phyloP scores from a whole-genome alignment of 2,888 invertebrate species.

The Peribatodes rhomboidaria region DNA sequence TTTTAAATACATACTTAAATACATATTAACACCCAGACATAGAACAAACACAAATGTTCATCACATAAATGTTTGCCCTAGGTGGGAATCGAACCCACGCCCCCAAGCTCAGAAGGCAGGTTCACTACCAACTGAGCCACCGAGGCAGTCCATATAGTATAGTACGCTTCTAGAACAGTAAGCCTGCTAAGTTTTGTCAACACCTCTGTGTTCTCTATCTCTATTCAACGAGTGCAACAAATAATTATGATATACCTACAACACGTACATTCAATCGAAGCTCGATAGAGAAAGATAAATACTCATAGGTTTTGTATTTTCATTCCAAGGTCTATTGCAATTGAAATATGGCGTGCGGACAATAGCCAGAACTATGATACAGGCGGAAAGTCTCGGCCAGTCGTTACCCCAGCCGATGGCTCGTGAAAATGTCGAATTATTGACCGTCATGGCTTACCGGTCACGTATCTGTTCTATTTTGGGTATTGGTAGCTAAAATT shows the following conservation, averaged over 20 bases:
- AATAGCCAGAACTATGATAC: slow-evolving; percentile 12
- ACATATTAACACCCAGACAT: too few relatives aligned
- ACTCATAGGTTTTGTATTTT: background rate
- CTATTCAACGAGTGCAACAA: too few relatives aligned
- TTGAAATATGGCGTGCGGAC: slow-evolving; percentile 10
- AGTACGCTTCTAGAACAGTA: too few relatives aligned
- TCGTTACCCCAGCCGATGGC: slow-evolving; percentile 51
- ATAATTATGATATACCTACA: background rate
- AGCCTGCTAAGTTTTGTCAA: too few relatives aligned
- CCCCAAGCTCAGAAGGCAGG: too few relatives aligned
- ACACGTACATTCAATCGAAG: background rate
- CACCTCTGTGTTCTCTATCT: too few relatives aligned
- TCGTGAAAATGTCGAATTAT: slow-evolving; percentile 48
- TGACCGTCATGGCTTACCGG: slow-evolving; percentile 11
- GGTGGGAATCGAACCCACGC: too few relatives aligned
- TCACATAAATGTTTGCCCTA: too few relatives aligned
- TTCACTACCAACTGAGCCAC: too few relatives aligned
- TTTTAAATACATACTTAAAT: too few relatives aligned
- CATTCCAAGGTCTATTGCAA: background rate
- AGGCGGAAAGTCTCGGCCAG: slow-evolving; percentile 18
- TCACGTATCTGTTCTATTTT: slow-evolving; percentile 10
- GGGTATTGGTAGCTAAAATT: slow-evolving; percentile 1
- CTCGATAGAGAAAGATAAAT: background rate
- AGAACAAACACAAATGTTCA: too few relatives aligned
- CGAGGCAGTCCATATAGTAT: too few relatives aligned